Evolutionary conservation across 2,113 vertebrate species (phyloP), one percentile per base, ranked within the genome.

Genomic region (Potamarius usumacintae): DNA sequence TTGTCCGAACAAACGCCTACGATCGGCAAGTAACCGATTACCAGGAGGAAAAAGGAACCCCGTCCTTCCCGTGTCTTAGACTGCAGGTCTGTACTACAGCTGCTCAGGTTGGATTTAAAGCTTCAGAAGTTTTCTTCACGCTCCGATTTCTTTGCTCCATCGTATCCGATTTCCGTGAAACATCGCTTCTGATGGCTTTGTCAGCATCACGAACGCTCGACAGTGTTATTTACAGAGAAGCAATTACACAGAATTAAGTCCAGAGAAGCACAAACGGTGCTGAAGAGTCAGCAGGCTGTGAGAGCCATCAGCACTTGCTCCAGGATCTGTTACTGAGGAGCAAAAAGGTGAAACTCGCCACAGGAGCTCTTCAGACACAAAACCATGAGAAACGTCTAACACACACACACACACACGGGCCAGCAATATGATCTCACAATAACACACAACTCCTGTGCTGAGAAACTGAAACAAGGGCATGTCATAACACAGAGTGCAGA

Each of bases 391-490:
- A 63, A 53, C 2, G 10, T 6, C 79, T 48, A 62, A 18, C 20
- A 42, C 57, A 50, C 42, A 60, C 62, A 60, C 57, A 50, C 42
- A 60, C 62, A 60, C 62, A 30, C 9, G 22, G n/a, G 27, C n/a
- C 25, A 20, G 89, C 60, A 83, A 85, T n/a, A 83, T 8, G 63
- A 85, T 34, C 79, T 69, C 42, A 6, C 84, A 86, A 78, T 48
- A 89, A 85, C 65, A 65, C 60, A 57, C n/a, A 63, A 7, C 71
- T 65, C 62, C 52, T 52, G 65, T 65, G 83, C 71, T 9, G 86
- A 55, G 18, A 85, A 77, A 85, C 79, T 25, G 79, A 62, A 82
- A 58, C 62, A 4, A 79, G 77, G 77, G 79, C 65, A 55, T 30
- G 30, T 57, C 20, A 42, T 34, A 79, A 27, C 30, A 81, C 79